phyloP scores from a whole-genome alignment of 2,113 vertebrate species.

The Phylloscopus trochilus region DNA sequence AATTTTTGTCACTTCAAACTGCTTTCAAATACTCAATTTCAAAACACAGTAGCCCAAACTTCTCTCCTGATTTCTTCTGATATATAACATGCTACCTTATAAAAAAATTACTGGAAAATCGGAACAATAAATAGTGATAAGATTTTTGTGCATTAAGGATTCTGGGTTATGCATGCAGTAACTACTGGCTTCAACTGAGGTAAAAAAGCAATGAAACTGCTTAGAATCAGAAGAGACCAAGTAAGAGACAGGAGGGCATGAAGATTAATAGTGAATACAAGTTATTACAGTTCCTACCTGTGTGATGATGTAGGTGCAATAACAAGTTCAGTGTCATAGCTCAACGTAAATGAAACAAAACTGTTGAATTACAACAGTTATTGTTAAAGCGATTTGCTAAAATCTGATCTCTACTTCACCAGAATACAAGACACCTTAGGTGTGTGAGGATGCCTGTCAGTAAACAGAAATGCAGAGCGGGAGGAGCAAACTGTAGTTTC shows the following conservation, averaged over 20 bases:
- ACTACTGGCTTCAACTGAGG: background rate
- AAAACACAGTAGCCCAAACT: background rate
- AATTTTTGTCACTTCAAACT: background rate
- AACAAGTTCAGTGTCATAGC: background rate
- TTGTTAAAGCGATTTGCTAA: no score
- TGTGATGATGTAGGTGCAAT: background rate
- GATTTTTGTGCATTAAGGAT: background rate
- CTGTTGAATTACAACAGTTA: background rate
- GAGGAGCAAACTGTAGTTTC: background rate
- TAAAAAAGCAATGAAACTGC: background rate
- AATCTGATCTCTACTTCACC: background rate
- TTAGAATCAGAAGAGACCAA: background rate
- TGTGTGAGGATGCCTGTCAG: background rate
- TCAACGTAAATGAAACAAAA: background rate
- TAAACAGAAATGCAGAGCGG: background rate
- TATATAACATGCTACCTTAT: background rate
- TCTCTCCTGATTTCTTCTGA: background rate
- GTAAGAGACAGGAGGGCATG: background rate
- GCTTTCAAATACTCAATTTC: background rate
- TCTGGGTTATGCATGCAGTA: background rate
- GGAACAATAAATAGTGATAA: background rate
- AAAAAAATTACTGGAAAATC: background rate
- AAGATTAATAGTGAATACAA: background rate
- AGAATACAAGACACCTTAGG: background rate
- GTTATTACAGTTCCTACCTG: background rate